Evolutionary conservation across 2,113 vertebrate genomes (phyloP), one percentile per base, ranked within the genome.

Genomic region (Eretmochelys imbricata): DNA sequence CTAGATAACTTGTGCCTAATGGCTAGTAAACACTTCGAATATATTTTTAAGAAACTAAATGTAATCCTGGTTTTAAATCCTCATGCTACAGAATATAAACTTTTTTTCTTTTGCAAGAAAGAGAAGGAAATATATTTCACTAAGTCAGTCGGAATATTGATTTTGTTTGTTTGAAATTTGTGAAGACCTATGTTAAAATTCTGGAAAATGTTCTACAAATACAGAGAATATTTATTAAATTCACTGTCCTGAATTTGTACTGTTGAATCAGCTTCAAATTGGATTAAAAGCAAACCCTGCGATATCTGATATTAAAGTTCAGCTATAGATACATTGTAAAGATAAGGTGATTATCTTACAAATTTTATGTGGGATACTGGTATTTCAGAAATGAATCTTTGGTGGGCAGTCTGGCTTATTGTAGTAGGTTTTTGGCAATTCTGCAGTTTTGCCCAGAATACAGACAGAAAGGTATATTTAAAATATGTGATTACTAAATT

Each of bases 401-500:
- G 86, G 11, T 31, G 13, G 79, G 35, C 11, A 7, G 16, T 50
- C 9, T 54, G 72, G 1, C 29, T 89, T 80, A 19, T 2, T 53
- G 38, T 65, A 90, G 49, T 8, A 7, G 22, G 78, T 78, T 93
- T 84, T 84, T 87, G 29, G 86, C 22, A n/a, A 19, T 2, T 31
- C 16, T 29, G 50, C 19, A 79, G 57, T 25, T 79, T 54, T 89
- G 24, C 17, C 24, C 5, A 53, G 42, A 78, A 48, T 13, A 72
- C 11, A 8, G 80, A 10, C 50, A 91, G 85, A 93, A 92, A 89
- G 57, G 81, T 89, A 94, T 94, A 80, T 91, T 91, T 93, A 92
- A 95, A 93, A 0, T 69, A 69, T 72, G 0, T 76, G n/a, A 17
- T 50, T 51, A 91, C 78, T 96, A 95, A 29, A 25, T 93, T 84